These are phyloP conservation scores for Phrynocephalus versicolor DNA, from an alignment of 2,113 vertebrate species.

Conservation along the genomic window DNA sequence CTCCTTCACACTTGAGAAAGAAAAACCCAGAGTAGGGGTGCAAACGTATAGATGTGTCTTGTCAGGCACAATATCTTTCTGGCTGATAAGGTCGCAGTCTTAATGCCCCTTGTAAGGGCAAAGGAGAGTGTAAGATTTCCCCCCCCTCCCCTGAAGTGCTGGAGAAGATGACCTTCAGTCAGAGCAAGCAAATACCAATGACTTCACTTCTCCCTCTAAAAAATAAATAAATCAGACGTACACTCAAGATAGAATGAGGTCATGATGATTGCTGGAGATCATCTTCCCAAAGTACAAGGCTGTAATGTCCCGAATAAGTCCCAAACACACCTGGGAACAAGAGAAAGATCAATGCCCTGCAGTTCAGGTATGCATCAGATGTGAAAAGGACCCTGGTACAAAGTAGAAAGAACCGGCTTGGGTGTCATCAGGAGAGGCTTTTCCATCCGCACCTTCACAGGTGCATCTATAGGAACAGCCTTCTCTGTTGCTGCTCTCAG, in stretches of 20 bases:
- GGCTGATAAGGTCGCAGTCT: conserved; percentile 52
- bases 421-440: no score
- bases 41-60: conserved; percentile 32
- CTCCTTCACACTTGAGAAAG: background rate
- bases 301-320: background rate
- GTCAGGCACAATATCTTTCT: conserved; percentile 44
- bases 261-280: conserved; percentile 3
- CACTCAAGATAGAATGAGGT: conserved; percentile 3
- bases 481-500: no score
- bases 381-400: no score
- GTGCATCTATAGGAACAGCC: no score
- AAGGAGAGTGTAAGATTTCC: conserved; percentile 20
- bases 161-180: conserved; percentile 22
- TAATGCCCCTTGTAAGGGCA: conserved; percentile 22
- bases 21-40: conserved; percentile 49
- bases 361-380: background rate
- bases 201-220: conserved; percentile 17
- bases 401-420: no score
- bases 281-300: background rate
- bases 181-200: background rate
- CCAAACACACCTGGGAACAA: background rate
- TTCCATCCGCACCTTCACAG: no score
- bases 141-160: conserved; percentile 7
- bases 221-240: background rate
- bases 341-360: no score